These are phyloP conservation scores for Scotopteryx bipunctaria DNA, from an alignment of 2,888 invertebrate genomes.

Conservation along the genomic window DNA sequence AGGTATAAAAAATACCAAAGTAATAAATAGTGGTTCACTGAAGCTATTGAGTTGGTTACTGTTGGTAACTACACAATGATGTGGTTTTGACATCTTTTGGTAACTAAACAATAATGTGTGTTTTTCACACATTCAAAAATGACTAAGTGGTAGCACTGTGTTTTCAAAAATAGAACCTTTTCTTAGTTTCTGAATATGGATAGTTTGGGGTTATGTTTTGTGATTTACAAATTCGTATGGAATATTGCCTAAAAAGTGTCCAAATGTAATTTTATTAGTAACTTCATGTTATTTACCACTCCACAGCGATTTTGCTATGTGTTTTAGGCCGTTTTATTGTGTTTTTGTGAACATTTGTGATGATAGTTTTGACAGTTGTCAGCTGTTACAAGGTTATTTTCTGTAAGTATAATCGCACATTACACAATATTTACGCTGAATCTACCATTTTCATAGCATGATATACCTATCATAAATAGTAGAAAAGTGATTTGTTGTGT, in stretches of 20 bases:
- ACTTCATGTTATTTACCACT: slow-evolving; percentile 41
- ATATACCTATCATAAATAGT: neutral
- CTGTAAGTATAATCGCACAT: slow-evolving; percentile 49
- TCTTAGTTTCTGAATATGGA: too few relatives aligned
- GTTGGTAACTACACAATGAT: too few relatives aligned
- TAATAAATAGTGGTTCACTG: too few relatives aligned
- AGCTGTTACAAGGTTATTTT: slow-evolving; percentile 58
- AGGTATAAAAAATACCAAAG: too few relatives aligned
- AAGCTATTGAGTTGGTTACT: too few relatives aligned
- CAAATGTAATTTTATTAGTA: slow-evolving; percentile 49
- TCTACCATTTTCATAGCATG: neutral
- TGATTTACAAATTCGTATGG: slow-evolving; percentile 52
- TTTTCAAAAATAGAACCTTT: too few relatives aligned
- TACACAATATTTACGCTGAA: slow-evolving; percentile 27
- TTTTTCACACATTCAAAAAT: too few relatives aligned
- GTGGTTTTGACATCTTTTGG: too few relatives aligned
- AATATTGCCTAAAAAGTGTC: slow-evolving; percentile 71
- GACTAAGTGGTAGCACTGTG: neutral
- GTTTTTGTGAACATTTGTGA: slow-evolving; percentile 79
- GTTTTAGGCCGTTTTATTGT: slow-evolving; percentile 50
- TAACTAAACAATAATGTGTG: neutral
- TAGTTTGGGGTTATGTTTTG: slow-evolving; percentile 69
- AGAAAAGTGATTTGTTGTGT: neutral
- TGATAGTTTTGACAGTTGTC: slow-evolving; percentile 78
- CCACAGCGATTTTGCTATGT: slow-evolving; percentile 42